Evolutionary conservation across 2,113 vertebrate genomes (phyloP).

Genomic region (Bungarus multicinctus): DNA sequence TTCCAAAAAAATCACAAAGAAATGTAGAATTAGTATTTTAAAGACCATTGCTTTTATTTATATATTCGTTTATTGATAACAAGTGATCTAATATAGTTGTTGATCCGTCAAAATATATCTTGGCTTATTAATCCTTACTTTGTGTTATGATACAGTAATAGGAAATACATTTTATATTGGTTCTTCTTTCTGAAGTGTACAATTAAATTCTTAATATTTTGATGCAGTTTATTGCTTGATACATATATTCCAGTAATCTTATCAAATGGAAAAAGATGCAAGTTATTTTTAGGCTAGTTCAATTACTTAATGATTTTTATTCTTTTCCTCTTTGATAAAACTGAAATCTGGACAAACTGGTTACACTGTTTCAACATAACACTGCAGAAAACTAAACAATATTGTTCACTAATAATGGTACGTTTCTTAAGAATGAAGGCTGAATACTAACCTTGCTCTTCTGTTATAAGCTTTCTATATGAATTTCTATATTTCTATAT

Average conservation of each 20-base stretch:
- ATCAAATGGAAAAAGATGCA: slow-evolving; percentile 3
- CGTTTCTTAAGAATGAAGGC: fast-evolving
- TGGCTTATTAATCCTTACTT: neutral
- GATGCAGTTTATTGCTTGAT: neutral
- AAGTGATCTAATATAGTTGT: neutral
- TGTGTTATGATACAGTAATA: neutral
- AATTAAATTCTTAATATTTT: neutral
- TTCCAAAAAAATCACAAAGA: neutral
- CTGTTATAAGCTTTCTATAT: neutral
- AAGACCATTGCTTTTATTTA: neutral
- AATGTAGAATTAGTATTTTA: neutral
- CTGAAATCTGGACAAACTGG: fast-evolving
- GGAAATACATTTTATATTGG: neutral
- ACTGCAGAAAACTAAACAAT: fast-evolving
- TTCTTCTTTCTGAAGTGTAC: neutral
- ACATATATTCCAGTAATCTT: neutral
- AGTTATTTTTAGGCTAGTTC: neutral
- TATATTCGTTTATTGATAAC: neutral
- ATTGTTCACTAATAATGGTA: neutral
- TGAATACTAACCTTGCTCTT: neutral
- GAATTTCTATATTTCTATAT: too few species aligned
- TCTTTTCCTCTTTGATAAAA: neutral
- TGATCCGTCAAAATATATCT: neutral
- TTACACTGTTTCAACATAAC: neutral
- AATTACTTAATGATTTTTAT: fast-evolving